A percentile compares a stretch with the other conserved stretches of the same genome.
Evolutionary conservation across 2,797 vertebrate genomes (phyloP).

Genomic region (Intellagama lesueurii): DNA sequence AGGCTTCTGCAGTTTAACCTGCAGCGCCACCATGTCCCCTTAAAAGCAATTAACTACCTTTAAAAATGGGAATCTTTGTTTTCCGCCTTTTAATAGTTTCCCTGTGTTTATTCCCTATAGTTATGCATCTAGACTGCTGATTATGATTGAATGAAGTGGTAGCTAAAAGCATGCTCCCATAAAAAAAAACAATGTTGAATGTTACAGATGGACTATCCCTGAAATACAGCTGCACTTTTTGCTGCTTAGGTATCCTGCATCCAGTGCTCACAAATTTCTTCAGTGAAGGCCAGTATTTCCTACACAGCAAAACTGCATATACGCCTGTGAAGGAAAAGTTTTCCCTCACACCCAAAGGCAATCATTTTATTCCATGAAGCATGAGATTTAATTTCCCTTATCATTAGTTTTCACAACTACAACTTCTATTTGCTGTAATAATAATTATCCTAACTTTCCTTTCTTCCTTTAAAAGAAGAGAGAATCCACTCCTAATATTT

Average conservation of each 20-base stretch:
- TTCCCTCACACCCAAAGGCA: constrained; percentile 14
- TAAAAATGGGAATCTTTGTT: background rate
- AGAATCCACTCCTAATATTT: background rate
- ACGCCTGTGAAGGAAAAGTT: constrained; percentile 2
- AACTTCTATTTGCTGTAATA: constrained; percentile 27
- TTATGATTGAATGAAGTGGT: background rate
- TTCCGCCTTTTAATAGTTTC: background rate
- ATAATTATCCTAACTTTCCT: constrained; percentile 10
- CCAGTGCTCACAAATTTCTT: background rate
- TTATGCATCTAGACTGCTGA: background rate
- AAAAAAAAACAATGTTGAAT: background rate
- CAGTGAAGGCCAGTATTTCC: background rate
- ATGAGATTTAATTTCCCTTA: constrained; percentile 45
- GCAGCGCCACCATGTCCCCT: too few species aligned
- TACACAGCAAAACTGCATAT: background rate
- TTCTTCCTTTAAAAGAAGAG: background rate
- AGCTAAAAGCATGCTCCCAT: background rate
- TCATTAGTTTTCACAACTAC: constrained; percentile 33
- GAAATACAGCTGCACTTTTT: background rate
- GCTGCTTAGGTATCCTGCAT: background rate
- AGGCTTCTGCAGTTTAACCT: too few species aligned
- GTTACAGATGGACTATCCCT: background rate
- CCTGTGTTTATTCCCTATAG: background rate
- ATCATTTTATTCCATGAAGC: constrained; percentile 43
- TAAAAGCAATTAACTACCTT: background rate